Base-by-base conservation (phyloP, 30 jellyfish, hydroid and myxozoan species). In the Aurelia sp. region DNA sequence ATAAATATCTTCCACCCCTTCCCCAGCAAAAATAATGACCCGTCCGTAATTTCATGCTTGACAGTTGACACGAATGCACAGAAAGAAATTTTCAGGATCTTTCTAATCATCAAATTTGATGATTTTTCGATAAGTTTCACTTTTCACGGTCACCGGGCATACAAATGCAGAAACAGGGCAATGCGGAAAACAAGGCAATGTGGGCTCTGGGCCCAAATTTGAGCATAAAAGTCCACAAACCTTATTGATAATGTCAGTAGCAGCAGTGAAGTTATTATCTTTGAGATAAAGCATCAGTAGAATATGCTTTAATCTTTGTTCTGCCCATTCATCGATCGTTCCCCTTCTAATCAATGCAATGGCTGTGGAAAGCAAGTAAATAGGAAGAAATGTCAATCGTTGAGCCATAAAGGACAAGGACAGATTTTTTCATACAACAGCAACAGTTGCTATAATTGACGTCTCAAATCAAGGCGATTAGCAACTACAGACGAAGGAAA, bases 181-280 rank as follows among this genome's bases (percentile, higher is more conserved):
- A 12, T 60, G 21, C 0, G 27, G 27, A n/a, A 60, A 22, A 60
- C 33, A 12, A 12, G 7, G 27, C 33, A 7, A 12, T 60, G 21
- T 10, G 27, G 27, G 27, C 16, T 6, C 33, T 6, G 13, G 30
- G 33, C 71, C 71, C 13, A 35, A 4, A 40, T 71, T 13, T 16
- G 19, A 7, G 52, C 20, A 18, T 8, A 11, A 33, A 11, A 13
- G 6, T 13, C 40, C 9, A 35, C 75, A 3, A 22, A 82, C 91
- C 85, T 82, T 69, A 5, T 59, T 62, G 5, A 82, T 74, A 19
- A 82, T 41, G 53, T 82, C 91, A 13, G 18, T 22, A 6, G 91
- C 91, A 13, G 91, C 91, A 66, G 91, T 11, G 71, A 66, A 69
- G 62, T 82, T 82, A 58, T 82, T 47, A 30, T 69, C 85, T 59